A percentile compares a stretch with the other conserved stretches of the same genome.
Conservation (phyloP, 2,797 vertebrate genomes). For the Dicrostonyx torquatus region DNA sequence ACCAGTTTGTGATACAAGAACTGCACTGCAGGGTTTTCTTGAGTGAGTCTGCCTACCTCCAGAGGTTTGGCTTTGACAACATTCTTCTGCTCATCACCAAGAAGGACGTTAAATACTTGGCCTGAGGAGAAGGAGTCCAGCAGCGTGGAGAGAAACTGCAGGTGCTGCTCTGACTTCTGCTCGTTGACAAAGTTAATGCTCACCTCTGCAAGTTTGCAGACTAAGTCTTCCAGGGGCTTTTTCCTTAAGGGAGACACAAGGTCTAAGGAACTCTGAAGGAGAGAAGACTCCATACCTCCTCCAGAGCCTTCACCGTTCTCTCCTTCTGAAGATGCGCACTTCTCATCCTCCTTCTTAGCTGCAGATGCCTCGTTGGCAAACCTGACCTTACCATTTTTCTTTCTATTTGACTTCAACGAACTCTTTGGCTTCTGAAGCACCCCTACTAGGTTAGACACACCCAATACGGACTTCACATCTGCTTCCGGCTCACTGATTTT, state of each 20-base stretch:
- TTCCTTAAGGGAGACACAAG: slow-evolving; percentile 80
- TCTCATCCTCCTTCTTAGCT: slow-evolving; percentile 72
- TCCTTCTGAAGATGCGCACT: slow-evolving; percentile 65
- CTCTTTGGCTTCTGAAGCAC: slow-evolving; percentile 90
- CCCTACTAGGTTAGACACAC: slow-evolving; percentile 91
- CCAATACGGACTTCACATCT: slow-evolving; percentile 88
- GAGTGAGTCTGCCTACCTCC: slow-evolving; percentile 52
- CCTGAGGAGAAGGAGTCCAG: slow-evolving; percentile 92
- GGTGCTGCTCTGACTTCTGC: slow-evolving; percentile 92
- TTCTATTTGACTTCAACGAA: slow-evolving; percentile 84
- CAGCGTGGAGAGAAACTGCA: slow-evolving; percentile 93
- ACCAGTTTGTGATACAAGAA: slow-evolving; percentile 92
- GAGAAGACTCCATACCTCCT: neutral
- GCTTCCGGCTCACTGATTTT: slow-evolving; percentile 88
- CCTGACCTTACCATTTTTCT: slow-evolving; percentile 90
- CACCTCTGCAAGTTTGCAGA: slow-evolving; percentile 93
- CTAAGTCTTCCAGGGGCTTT: slow-evolving; percentile 91
- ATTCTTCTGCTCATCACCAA: slow-evolving; percentile 81
- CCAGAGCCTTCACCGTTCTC: slow-evolving; percentile 80
- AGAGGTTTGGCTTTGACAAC: slow-evolving; percentile 46
- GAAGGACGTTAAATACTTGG: slow-evolving; percentile 91
- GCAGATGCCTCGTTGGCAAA: slow-evolving; percentile 87
- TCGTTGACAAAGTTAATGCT: slow-evolving; percentile 93
- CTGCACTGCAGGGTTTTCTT: slow-evolving; percentile 89
- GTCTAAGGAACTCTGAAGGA: neutral